Base-by-base conservation (phyloP, 2,888 invertebrate genomes). In the Drosophila flavopinicola region DNA sequence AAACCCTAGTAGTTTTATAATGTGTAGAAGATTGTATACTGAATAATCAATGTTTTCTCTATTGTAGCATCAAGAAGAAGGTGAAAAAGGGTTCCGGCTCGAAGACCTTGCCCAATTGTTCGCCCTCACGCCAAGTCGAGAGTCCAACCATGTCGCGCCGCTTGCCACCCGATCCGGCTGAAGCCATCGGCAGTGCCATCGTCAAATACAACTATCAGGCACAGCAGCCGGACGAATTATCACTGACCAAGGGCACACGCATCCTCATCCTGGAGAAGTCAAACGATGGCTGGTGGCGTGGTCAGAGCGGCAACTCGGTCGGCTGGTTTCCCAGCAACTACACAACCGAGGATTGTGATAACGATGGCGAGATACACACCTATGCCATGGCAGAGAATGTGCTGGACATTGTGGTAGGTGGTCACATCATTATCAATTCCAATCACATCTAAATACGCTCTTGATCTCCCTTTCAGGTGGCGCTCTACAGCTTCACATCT, bases 281-380 rank as follows among this genome's bases (percentile, higher is more conserved):
- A 87, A 98, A 98, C 80, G 99, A 99, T 92, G 98, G 97, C 66
- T 99, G 99, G 99, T 99, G 99, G 99, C 94, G 98, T 88, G 99
- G 99, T 47, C 97, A 97, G 92, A 93, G 92, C 91, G 92, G 60
- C 92, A 93, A 89, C 90, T 92, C 78, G 91, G 94, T 80, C 91
- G 94, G 94, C 92, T 86, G 99, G 99, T 99, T 99, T 91, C 99
- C 99, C 7, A 98, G 98, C 48, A 99, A 99, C 92, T 99, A 99
- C 92, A 99, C 99, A 67, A 96, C 96, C 88, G 97, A 97, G 91
- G 96, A 96, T 89, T 95, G 96, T 78, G 96, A 96, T 90, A 93
- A 94, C 27, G 97, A 97, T 85, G 96, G 96, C 85, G 95, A 96
- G 33, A 94, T 97, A 33, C 97, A 97, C 89, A 97, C 97, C 13